A percentile compares a stretch with the other conserved stretches of the same genome.
Conservation (phyloP, 1,140 invertebrate genomes). For the Zaprionus taronus region DNA sequence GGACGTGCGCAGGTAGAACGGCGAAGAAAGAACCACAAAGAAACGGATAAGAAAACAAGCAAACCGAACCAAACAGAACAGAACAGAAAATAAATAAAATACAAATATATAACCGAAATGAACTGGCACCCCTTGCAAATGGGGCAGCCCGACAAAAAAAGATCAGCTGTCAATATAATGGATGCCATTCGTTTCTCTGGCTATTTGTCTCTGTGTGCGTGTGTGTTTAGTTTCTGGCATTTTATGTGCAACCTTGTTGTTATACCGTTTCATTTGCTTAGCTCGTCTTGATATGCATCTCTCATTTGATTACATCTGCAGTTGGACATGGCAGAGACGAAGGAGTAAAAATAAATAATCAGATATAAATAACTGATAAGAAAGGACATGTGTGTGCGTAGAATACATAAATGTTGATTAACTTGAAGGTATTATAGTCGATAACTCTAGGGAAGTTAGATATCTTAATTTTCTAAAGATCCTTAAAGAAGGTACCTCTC, state of each 20-base stretch:
- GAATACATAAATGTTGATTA: not conserved
- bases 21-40: slow-evolving; percentile 2
- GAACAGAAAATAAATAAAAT: slow-evolving; percentile 48
- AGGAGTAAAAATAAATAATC: not conserved
- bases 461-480: too few species aligned
- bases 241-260: slow-evolving; percentile 53
- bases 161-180: slow-evolving; percentile 77
- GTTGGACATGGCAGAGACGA: not conserved
- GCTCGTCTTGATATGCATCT: slow-evolving; percentile 75
- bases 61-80: slow-evolving; percentile 32
- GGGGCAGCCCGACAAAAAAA: slow-evolving; percentile 57
- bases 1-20: slow-evolving; percentile 67
- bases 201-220: not conserved
- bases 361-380: not conserved
- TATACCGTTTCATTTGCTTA: slow-evolving; percentile 67
- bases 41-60: slow-evolving; percentile 17
- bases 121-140: slow-evolving; percentile 56
- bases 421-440: not conserved
- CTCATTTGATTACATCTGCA: slow-evolving; percentile 59
- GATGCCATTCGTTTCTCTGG: slow-evolving; percentile 33
- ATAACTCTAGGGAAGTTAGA: not conserved
- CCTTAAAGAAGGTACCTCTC: too few species aligned
- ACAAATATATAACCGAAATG: slow-evolving; percentile 22
- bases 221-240: slow-evolving; percentile 1
- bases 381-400: slow-evolving; percentile 1